phyloP scores from a whole-genome alignment of 2,888 invertebrate genomes.

The Alloscopus bannaensis region DNA sequence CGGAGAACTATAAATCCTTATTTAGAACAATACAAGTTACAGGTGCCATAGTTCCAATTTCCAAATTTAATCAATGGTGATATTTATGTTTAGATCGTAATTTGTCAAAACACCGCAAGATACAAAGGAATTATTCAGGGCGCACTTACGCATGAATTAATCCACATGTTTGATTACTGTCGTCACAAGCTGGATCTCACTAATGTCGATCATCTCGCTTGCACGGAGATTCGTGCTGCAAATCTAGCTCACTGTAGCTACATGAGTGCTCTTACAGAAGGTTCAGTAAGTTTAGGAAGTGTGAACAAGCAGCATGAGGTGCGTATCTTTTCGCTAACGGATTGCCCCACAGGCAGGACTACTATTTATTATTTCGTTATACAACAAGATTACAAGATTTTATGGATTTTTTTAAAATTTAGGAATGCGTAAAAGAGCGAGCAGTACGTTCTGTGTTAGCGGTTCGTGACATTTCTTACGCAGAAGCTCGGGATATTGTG shows the following conservation, averaged over 20 bases:
- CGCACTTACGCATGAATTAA: constrained; percentile 92
- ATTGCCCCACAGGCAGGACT: too few species aligned
- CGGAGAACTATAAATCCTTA: neutral
- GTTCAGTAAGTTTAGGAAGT: constrained; percentile 84
- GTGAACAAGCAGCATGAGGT: constrained; percentile 88
- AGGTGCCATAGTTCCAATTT: too few species aligned
- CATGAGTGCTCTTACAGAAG: constrained; percentile 85
- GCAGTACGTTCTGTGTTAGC: constrained; percentile 89
- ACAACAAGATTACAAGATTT: too few species aligned
- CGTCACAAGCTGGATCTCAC: constrained; percentile 90
- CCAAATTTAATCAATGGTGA: too few species aligned
- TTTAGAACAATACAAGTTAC: too few species aligned
- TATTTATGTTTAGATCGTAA: constrained; percentile 82
- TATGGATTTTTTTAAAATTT: constrained; percentile 49
- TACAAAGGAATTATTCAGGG: constrained; percentile 84
- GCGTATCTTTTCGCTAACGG: too few species aligned
- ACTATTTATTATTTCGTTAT: too few species aligned
- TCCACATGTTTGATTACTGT: constrained; percentile 98
- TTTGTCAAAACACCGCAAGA: constrained; percentile 90
- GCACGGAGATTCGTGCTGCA: constrained; percentile 96
- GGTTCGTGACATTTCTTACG: constrained; percentile 83
- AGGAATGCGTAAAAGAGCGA: constrained; percentile 93
- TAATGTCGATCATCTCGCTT: constrained; percentile 94
- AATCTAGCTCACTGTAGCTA: constrained; percentile 95
- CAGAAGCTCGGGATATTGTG: constrained; percentile 85